Percentiles rank a stretch among this genome's conserved stretches.
These are phyloP conservation scores for Ramphastos sulfuratus DNA, from an alignment of 2,113 vertebrate genomes.

Conservation along the genomic window DNA sequence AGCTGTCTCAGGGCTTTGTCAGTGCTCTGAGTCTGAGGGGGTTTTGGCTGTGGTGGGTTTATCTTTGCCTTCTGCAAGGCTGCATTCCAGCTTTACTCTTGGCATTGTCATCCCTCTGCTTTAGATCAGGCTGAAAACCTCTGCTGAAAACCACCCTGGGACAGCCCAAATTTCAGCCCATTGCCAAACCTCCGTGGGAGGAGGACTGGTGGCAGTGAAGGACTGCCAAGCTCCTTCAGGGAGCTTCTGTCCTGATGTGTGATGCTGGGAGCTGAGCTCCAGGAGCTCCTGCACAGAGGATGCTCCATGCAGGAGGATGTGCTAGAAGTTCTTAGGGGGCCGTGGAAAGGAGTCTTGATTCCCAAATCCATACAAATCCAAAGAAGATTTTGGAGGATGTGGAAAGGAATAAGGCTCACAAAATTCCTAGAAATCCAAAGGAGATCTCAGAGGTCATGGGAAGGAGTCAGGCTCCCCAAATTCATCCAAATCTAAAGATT, in stretches of 20 bases:
- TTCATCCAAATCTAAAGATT: neutral
- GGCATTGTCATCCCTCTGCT: neutral
- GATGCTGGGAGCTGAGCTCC: neutral
- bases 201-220: neutral
- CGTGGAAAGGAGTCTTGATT: neutral
- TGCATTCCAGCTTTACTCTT: neutral
- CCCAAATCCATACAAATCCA: neutral
- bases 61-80: neutral
- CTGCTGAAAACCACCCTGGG: neutral
- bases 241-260: neutral
- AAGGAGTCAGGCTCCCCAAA: neutral
- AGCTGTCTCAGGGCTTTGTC: neutral
- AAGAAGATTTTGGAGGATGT: neutral
- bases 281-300: neutral
- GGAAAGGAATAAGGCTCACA: neutral
- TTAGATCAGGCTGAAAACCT: neutral
- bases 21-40: neutral
- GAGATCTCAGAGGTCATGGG: neutral
- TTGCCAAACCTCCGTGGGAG: neutral
- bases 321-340: neutral
- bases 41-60: neutral
- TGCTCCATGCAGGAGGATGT: fast-evolving
- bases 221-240: neutral
- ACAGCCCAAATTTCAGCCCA: neutral
- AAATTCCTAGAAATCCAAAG: neutral